Percentiles rank a stretch among this genome's conserved stretches.
These are phyloP conservation scores for Spheniscus humboldti DNA, from an alignment of 2,797 vertebrate species.

Conservation along the genomic window DNA sequence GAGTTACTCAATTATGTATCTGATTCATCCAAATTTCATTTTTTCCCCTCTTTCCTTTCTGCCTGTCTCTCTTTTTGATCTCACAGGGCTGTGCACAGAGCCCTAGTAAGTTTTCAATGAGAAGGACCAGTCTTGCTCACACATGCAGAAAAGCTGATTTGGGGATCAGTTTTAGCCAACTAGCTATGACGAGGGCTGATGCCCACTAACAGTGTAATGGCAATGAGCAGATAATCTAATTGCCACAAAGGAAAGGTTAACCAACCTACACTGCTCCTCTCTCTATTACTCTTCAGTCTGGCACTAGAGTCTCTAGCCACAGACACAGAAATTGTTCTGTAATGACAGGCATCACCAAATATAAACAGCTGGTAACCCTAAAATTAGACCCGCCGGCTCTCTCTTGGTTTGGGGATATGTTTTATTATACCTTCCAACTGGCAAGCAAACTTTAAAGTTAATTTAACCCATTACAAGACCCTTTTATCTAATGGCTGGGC, in stretches of 20 bases:
- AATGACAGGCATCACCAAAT: constrained; percentile 59
- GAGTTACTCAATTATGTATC: constrained; percentile 13
- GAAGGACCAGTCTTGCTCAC: background rate
- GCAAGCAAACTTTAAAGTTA: constrained; percentile 5
- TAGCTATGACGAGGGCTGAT: background rate
- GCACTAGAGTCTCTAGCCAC: constrained; percentile 39
- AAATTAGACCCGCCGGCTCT: background rate
- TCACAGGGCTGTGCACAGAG: background rate
- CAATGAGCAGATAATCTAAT: constrained; percentile 12
- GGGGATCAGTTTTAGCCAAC: background rate
- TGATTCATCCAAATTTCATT: background rate
- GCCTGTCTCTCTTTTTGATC: background rate
- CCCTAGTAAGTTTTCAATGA: background rate
- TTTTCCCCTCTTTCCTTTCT: background rate
- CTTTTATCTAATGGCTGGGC: background rate
- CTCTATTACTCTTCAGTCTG: constrained; percentile 14
- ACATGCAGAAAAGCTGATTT: background rate
- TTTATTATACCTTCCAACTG: constrained; percentile 36
- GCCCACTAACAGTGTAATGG: background rate
- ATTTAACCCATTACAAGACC: constrained; percentile 41
- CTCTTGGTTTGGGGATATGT: constrained; percentile 42
- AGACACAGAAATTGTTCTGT: constrained; percentile 59
- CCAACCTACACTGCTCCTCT: background rate
- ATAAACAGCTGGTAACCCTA: constrained; percentile 60
- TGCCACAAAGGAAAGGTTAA: constrained; percentile 33